These are phyloP conservation scores for Dryas iulia DNA, from an alignment of 1,140 invertebrate genomes.

Conservation along the genomic window DNA sequence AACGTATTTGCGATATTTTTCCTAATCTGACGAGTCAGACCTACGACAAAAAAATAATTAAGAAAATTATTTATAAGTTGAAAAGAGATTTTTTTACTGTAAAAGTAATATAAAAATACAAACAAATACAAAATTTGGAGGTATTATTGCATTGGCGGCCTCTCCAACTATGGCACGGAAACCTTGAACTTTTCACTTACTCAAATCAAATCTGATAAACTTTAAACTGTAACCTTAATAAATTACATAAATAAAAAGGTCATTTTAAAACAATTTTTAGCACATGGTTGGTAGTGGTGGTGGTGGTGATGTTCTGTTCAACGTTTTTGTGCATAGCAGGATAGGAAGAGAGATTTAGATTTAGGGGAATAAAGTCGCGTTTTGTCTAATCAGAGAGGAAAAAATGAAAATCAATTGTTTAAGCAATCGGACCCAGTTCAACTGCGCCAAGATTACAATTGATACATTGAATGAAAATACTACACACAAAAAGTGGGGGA, in stretches of 20 bases:
- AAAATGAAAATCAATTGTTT: no score
- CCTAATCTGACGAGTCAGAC: not conserved
- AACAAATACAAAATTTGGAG: not conserved
- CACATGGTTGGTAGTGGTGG: no score
- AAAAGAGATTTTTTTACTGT: not conserved
- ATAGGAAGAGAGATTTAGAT: no score
- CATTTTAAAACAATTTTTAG: not conserved
- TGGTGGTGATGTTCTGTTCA: no score
- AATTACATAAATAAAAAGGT: not conserved
- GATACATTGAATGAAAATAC: no score
- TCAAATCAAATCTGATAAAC: not conserved
- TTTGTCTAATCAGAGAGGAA: no score
- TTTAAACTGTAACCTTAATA: not conserved
- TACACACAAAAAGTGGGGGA: no score
- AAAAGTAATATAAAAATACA: no score
- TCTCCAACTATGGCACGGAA: not conserved
- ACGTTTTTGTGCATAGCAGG: no score
- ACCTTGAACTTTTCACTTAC: not conserved
- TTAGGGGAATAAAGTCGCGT: no score
- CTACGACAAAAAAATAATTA: not conserved
- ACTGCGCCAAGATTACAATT: no score
- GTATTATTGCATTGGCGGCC: not conserved
- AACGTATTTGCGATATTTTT: not conserved
- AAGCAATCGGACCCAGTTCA: no score
- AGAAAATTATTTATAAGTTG: not conserved